phyloP scores from a whole-genome alignment of 2,797 vertebrate genomes.

The Acestrorhynchus altus region DNA sequence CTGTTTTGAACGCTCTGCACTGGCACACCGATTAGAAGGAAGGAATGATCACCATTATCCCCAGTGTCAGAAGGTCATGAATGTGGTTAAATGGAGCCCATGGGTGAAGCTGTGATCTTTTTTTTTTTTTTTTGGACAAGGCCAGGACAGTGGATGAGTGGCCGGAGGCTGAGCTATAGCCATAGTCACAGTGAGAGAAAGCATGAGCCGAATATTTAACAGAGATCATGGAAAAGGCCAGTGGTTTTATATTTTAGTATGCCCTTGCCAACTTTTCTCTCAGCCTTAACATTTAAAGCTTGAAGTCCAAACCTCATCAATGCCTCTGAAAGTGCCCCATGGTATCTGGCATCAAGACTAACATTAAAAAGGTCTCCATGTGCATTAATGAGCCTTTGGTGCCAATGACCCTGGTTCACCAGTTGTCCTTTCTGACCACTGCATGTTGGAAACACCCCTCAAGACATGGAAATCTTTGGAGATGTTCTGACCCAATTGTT shows the following conservation, averaged over 20 bases:
- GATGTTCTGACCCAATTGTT: too few relatives aligned
- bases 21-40: slow-evolving; percentile 24
- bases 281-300: too few relatives aligned
- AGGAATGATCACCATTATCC: slow-evolving; percentile 19
- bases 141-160: background rate
- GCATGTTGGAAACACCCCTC: too few relatives aligned
- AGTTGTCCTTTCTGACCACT: too few relatives aligned
- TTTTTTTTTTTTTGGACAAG: background rate
- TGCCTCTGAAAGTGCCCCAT: too few relatives aligned
- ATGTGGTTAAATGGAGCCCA: slow-evolving; percentile 12
- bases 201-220: background rate
- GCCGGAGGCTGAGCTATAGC: background rate
- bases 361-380: too few relatives aligned
- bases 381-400: too few relatives aligned
- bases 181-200: background rate
- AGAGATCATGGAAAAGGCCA: background rate
- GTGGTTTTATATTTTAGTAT: background rate
- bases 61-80: slow-evolving; percentile 3
- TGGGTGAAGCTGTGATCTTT: background rate
- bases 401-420: too few relatives aligned
- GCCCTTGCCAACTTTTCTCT: background rate
- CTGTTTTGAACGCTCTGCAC: slow-evolving; percentile 9
- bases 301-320: too few relatives aligned
- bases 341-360: too few relatives aligned
- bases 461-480: too few relatives aligned